Conservation (phyloP, 53 echinoderm and acorn worm species). For the Echinarachnius parma region DNA sequence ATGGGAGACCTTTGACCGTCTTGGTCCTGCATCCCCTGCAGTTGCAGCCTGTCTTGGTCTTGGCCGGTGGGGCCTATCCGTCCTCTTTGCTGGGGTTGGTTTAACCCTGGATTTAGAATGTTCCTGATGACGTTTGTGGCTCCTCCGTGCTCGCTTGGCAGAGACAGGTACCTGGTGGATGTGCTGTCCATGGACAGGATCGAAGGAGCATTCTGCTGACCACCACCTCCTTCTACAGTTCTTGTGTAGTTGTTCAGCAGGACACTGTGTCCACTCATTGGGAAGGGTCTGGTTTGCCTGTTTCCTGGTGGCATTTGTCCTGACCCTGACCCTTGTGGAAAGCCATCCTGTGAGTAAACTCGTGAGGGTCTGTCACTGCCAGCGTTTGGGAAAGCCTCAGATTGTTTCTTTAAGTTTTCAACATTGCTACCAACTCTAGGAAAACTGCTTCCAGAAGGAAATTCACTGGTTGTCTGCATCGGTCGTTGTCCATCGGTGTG, state of each 20-base stretch:
- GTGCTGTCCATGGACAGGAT: constrained; percentile 15
- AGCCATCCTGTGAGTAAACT: no score
- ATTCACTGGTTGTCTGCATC: background rate
- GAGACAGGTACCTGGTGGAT: constrained; percentile 38
- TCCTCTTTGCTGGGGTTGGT: no score
- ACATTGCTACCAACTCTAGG: background rate
- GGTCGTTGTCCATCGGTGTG: background rate
- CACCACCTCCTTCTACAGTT: background rate
- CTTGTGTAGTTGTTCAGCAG: constrained; percentile 20
- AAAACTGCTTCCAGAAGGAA: background rate
- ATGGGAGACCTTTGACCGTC: no score
- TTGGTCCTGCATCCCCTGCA: no score
- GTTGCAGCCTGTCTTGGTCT: constrained; percentile 1
- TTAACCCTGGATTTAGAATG: background rate
- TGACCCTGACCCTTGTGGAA: background rate
- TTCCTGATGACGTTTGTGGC: constrained; percentile 9
- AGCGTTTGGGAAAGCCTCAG: no score
- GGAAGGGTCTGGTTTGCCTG: no score
- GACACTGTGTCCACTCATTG: no score
- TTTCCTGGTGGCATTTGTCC: no score
- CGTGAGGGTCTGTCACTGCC: no score
- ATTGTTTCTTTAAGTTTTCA: no score
- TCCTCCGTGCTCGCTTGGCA: constrained; percentile 3
- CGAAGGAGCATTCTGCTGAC: background rate
- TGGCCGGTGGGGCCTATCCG: constrained; percentile 13